phyloP scores from a whole-genome alignment of 2,797 vertebrate species.

The Brachymystax lenok region DNA sequence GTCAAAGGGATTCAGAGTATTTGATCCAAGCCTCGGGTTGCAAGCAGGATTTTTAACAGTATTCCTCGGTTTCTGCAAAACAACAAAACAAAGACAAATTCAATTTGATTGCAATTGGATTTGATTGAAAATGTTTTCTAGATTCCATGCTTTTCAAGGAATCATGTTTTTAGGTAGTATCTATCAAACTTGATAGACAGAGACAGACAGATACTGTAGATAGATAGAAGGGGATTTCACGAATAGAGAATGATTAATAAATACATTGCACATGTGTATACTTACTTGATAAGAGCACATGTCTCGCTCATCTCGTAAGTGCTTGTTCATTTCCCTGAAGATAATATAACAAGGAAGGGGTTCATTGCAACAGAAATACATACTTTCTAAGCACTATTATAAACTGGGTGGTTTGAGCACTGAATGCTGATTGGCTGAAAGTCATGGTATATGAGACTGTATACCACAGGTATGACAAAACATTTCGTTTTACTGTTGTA shows the following conservation, averaged over 20 bases:
- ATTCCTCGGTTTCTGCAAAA: constrained; percentile 79
- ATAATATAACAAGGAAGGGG: constrained; percentile 22
- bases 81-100: constrained; percentile 5
- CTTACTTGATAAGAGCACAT: constrained; percentile 81
- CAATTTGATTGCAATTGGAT: not conserved
- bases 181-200: not conserved
- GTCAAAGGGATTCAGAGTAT: constrained; percentile 74
- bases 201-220: not conserved
- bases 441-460: too few species aligned
- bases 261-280: not conserved
- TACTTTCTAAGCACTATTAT: not conserved
- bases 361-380: not conserved
- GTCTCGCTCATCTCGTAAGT: constrained; percentile 88
- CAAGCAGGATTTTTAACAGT: constrained; percentile 50
- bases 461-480: too few species aligned
- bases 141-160: not conserved
- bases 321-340: constrained; percentile 92
- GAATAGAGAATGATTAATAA: not conserved
- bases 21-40: constrained; percentile 73
- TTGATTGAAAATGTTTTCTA: not conserved
- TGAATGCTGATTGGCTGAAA: too few species aligned
- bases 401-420: too few species aligned
- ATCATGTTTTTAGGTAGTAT: not conserved
- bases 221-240: not conserved
- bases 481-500: too few species aligned